Evolutionary conservation across 2,797 vertebrate species (phyloP).

Genomic region (Acanthopagrus latus): DNA sequence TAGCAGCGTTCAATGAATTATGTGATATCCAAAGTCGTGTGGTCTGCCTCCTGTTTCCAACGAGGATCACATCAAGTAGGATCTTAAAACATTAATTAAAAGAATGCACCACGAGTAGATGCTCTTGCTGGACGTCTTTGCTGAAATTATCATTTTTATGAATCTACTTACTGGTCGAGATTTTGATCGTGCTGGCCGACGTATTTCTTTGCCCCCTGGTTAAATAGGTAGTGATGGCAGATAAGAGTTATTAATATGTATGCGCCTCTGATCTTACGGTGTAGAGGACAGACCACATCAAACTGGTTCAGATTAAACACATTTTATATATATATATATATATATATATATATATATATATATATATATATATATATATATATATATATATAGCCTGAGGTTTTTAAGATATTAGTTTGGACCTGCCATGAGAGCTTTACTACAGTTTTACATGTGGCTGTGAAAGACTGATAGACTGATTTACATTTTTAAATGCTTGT

Average conservation of each 20-base stretch:
- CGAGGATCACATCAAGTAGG: background rate
- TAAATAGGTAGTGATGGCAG: constrained; percentile 43
- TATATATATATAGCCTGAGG: constrained; percentile 15
- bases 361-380: no score
- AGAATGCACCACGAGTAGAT: background rate
- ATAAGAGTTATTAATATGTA: constrained; percentile 59
- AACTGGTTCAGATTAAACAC: constrained; percentile 37
- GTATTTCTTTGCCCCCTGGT: constrained; percentile 52
- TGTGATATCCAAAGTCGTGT: constrained; percentile 11
- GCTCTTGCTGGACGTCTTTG: background rate
- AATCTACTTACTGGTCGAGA: constrained; percentile 44
- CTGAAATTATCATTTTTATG: constrained; percentile 24
- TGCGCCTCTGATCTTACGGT: constrained; percentile 30
- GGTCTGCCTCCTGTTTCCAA: background rate
- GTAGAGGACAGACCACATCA: constrained; percentile 22
- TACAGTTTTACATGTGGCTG: constrained; percentile 11
- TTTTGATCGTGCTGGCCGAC: constrained; percentile 41
- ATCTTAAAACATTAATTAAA: no score
- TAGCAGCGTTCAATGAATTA: constrained; percentile 5
- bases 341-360: no score
- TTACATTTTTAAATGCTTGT: constrained; percentile 8
- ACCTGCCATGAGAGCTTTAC: constrained; percentile 5
- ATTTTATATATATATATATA: no score
- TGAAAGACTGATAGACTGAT: constrained; percentile 14
- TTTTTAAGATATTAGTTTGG: constrained; percentile 30